These are phyloP conservation scores for Petrocephalus schoutedeni DNA, from an alignment of 2,797 vertebrate genomes.

Conservation along the genomic window DNA sequence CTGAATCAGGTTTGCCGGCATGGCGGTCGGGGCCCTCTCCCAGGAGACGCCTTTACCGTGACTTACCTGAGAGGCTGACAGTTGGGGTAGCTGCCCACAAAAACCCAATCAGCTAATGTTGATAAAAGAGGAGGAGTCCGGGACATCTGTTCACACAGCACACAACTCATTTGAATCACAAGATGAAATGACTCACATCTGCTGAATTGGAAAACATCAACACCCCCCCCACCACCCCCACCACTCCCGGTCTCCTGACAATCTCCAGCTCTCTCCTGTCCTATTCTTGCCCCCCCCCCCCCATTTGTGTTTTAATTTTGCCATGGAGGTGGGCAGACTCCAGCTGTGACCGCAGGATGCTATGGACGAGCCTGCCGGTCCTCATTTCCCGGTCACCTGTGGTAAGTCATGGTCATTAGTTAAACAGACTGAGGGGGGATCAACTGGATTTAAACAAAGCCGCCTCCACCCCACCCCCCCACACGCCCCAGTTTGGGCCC, in stretches of 20 bases:
- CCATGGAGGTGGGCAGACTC: slow-evolving; percentile 44
- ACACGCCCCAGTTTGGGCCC: background rate
- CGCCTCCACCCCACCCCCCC: background rate
- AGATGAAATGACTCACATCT: slow-evolving; percentile 76
- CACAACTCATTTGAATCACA: slow-evolving; percentile 76
- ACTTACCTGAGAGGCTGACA: slow-evolving; percentile 72
- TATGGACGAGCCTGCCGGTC: background rate
- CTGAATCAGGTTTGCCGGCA: background rate
- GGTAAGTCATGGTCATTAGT: background rate
- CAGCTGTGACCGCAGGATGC: slow-evolving; percentile 44
- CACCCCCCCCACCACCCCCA: background rate
- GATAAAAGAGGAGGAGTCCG: slow-evolving; percentile 72
- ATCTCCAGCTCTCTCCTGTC: slow-evolving; percentile 31
- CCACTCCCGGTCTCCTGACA: slow-evolving; percentile 30
- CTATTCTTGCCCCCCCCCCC: slow-evolving; percentile 33
- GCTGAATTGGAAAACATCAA: slow-evolving; percentile 67
- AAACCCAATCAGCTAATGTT: slow-evolving; percentile 78
- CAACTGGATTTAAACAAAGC: background rate
- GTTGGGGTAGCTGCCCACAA: slow-evolving; percentile 62
- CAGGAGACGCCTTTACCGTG: slow-evolving; percentile 59
- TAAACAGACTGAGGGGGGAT: background rate
- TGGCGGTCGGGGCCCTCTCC: background rate
- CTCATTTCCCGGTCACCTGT: slow-evolving; percentile 1
- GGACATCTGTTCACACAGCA: slow-evolving; percentile 79
- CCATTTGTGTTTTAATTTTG: slow-evolving; percentile 64